Evolutionary conservation across 2,888 invertebrate species (phyloP).

Genomic region (Strigamia transsilvanica): DNA sequence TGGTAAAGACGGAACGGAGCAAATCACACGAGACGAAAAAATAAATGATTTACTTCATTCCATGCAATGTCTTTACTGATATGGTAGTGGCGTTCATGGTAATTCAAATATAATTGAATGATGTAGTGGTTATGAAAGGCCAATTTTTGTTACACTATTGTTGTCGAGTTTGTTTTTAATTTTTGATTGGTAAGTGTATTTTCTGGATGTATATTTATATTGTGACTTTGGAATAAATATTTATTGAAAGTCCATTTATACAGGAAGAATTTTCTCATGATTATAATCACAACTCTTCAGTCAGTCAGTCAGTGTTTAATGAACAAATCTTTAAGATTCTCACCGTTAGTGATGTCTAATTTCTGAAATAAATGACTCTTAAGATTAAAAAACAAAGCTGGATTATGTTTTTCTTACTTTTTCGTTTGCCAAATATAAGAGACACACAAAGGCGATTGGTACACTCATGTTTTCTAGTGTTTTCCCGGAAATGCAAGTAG

Average conservation of each 20-base stretch:
- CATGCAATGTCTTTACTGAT: not conserved
- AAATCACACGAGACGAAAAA: not conserved
- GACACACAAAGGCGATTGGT: conserved; percentile 79
- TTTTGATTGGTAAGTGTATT: conserved; percentile 54
- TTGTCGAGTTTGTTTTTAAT: conserved; percentile 44
- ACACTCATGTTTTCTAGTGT: conserved; percentile 79
- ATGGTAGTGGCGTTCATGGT: conserved; percentile 24
- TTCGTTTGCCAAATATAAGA: conserved; percentile 86
- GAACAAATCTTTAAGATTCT: not conserved
- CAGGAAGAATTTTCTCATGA: not conserved
- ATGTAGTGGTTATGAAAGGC: conserved; percentile 30
- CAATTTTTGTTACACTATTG: conserved; percentile 38
- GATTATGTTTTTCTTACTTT: conserved; percentile 63
- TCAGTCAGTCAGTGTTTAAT: not conserved
- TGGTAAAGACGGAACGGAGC: not conserved
- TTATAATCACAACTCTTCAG: not conserved
- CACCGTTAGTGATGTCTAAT: not conserved
- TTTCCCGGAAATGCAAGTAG: conserved; percentile 61
- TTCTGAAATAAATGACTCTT: not conserved
- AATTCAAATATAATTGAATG: conserved; percentile 13
- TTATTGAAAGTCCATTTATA: conserved; percentile 56
- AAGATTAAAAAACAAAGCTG: not conserved
- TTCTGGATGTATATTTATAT: conserved; percentile 53
- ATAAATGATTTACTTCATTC: not conserved
- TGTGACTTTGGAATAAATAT: conserved; percentile 55